Conservation (phyloP, 2,888 invertebrate species). For the Tupiocoris notatus region DNA sequence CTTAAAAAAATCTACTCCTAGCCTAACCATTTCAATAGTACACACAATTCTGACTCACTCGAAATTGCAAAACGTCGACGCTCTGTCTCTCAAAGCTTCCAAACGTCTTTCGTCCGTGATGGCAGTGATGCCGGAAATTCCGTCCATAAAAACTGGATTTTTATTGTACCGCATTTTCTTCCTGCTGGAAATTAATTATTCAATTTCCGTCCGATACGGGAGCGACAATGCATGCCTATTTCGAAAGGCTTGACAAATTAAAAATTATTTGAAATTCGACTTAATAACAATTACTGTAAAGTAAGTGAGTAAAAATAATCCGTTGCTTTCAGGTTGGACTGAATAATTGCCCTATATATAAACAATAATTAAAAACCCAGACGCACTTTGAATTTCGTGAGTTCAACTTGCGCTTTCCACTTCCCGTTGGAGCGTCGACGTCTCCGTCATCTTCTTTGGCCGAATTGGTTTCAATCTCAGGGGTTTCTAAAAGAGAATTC, state of each 20-base stretch:
- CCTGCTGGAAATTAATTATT: constrained; percentile 3
- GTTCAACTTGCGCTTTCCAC: background rate
- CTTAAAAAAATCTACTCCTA: background rate
- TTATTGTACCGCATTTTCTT: constrained; percentile 52
- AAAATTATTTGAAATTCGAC: too few relatives aligned
- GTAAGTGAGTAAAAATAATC: too few relatives aligned
- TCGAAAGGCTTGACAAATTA: too few relatives aligned
- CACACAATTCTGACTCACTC: background rate
- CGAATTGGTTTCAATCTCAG: too few relatives aligned
- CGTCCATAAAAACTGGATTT: constrained; percentile 80
- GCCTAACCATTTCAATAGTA: background rate
- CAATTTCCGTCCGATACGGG: too few relatives aligned
- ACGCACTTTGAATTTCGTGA: background rate
- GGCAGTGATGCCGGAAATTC: constrained; percentile 74
- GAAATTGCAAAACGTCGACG: constrained; percentile 50
- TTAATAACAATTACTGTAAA: too few relatives aligned
- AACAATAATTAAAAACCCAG: too few relatives aligned
- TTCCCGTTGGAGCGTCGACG: constrained; percentile 28
- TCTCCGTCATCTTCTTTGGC: constrained; percentile 27
- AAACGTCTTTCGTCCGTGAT: constrained; percentile 65
- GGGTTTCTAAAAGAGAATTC: constrained; percentile 7
- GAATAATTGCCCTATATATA: too few relatives aligned
- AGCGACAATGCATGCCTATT: too few relatives aligned
- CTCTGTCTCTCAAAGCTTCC: constrained; percentile 67
- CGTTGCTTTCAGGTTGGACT: too few relatives aligned